Base-by-base conservation (phyloP, 2,888 invertebrate species). In the Drosophila paranaensis region DNA sequence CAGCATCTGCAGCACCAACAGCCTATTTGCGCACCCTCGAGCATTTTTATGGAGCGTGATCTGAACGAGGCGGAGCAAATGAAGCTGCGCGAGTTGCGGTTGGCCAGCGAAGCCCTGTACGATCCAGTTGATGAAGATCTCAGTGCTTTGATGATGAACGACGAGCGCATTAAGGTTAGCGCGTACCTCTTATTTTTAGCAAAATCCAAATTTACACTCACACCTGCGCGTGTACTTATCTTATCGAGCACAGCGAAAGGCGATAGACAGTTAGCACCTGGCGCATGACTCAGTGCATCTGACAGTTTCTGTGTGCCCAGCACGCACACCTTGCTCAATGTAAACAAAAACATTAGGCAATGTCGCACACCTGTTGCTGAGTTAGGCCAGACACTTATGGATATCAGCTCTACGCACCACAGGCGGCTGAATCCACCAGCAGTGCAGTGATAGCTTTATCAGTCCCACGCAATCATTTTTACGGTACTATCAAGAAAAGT, bases 111-210 rank as follows among this genome's bases (percentile, higher is more conserved):
- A 92, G 97, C 97, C 0, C 94, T 98, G 37, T 94, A 96, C 86
- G 96, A 96, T 56, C 97, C 97, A 6, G 94, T 98, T 4, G 97
- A 97, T 88, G 96, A 97, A 77, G 97, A 97, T 90, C 93, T 97
- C 53, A 95, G 95, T 33, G 94, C 94, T 90, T 93, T 96, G 13
- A 94, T 96, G 50, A 95, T 95, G 20, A 95, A 95, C 54, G 95
- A 95, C 39, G 94, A 95, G 80, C 93, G 93, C 82, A 94, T 95
- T 68, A 93, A 92, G 90, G 95, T 95, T 90, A 91, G 93, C 93
- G 51, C 45, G 35, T 14, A 16, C 30, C 25, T 53, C 39, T n/a
- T 42, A 57, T 57, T 53, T 57, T 53, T 50, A 51, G 39, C 25
- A 35, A 60, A 73, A 65, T 48, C 40, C 48, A 60, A 55, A 69